These are phyloP conservation scores for Copsychus sechellarum DNA, from an alignment of 2,113 vertebrate genomes.

Conservation along the genomic window DNA sequence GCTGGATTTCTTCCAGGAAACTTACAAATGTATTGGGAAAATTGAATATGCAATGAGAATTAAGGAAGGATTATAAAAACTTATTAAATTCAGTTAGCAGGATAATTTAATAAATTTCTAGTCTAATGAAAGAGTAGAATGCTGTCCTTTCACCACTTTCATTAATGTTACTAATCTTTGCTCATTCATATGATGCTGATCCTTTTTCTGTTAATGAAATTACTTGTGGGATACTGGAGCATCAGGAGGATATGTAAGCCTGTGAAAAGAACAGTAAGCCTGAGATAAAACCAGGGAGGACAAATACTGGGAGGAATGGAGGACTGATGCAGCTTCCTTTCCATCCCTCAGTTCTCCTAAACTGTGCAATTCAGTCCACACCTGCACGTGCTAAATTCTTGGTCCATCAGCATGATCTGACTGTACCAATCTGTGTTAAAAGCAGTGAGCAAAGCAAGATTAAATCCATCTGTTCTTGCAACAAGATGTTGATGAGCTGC, in stretches of 20 bases:
- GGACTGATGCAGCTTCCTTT: background rate
- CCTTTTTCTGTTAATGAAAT: background rate
- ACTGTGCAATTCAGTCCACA: background rate
- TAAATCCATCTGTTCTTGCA: background rate
- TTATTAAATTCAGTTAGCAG: background rate
- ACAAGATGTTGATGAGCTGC: background rate
- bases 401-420: background rate
- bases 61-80: background rate
- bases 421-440: background rate
- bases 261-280: background rate
- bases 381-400: rapidly evolving
- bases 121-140: background rate
- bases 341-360: background rate
- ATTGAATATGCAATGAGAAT: background rate
- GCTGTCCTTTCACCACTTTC: background rate
- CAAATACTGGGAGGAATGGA: background rate
- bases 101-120: background rate
- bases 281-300: background rate
- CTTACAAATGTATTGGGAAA: background rate
- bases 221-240: background rate
- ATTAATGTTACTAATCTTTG: background rate
- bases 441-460: background rate
- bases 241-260: background rate
- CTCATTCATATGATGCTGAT: background rate
- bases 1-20: background rate